Evolutionary conservation across 2,888 invertebrate genomes (phyloP), one percentile per base, ranked within the genome.

Genomic region (Calliopum simillimum): DNA sequence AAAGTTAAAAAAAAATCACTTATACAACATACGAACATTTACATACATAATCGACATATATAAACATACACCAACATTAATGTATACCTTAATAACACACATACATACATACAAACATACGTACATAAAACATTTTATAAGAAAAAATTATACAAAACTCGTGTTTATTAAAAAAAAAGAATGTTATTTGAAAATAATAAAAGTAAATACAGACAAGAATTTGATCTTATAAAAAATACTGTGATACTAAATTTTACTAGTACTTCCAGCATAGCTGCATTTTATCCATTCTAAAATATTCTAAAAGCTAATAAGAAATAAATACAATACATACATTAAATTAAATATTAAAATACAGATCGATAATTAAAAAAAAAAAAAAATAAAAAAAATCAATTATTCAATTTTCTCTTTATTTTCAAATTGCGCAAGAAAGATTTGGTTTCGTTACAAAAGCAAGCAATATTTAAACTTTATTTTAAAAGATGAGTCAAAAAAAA

Each of bases 181-280:
- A 72, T 67, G 47, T 43, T 63, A 64, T 59, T n/a, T 44, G 63
- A 73, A 68, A 74, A 65, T 62, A 72, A 71, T 71, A 73, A 72
- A 73, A 64, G 46, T 58, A 77, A 72, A 77, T 74, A 76, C 75
- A 71, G 74, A 76, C 74, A 82, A 79, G 82, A 79, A 82, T 83
- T 84, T 83, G 80, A 84, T 82, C 84, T 84, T 84, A 82, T 81
- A 79, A 78, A 85, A 85, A 85, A 85, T 85, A 85, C 85, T 85
- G 85, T 85, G 85, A 85, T 85, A 85, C 85, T 84, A 85, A 84
- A 84, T 84, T 85, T 85, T 85, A 85, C 85, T 85, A 85, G 85
- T 85, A 85, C 84, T 85, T 85, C 85, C 85, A 85, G 85, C 85
- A 85, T 85, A 85, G 85, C 85, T 85, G 85, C 85, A 85, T 85